Percentiles rank a stretch among this genome's conserved stretches.
These are phyloP conservation scores for Gopherus flavomarginatus DNA, from an alignment of 2,113 vertebrate genomes.

Conservation along the genomic window DNA sequence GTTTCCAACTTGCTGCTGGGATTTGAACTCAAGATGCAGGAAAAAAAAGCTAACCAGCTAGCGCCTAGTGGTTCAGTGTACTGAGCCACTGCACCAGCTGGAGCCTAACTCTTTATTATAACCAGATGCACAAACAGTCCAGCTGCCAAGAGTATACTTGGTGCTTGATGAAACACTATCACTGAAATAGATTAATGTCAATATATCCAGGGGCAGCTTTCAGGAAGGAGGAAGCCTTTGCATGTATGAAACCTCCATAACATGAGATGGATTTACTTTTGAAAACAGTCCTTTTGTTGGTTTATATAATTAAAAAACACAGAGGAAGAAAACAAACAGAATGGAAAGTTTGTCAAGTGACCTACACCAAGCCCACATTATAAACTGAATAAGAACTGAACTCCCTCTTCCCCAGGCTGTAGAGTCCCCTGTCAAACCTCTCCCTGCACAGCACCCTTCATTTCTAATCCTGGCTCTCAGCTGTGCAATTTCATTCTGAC, in stretches of 20 bases:
- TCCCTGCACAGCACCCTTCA: neutral
- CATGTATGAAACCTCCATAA: neutral
- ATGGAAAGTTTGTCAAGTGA: neutral
- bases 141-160: slow-evolving; percentile 53
- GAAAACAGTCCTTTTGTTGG: slow-evolving; percentile 10
- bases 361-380: neutral
- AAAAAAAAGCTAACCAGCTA: neutral
- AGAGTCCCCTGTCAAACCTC: neutral
- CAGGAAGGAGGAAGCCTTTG: neutral
- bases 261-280: neutral
- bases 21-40: slow-evolving; percentile 35
- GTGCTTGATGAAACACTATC: slow-evolving; percentile 57
- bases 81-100: slow-evolving; percentile 39
- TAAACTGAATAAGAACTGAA: neutral
- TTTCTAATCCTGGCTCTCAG: neutral
- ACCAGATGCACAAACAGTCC: slow-evolving; percentile 69
- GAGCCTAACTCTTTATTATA: slow-evolving; percentile 60
- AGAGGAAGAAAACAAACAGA: slow-evolving; percentile 6
- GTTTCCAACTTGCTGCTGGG: slow-evolving; percentile 18
- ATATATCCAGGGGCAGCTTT: slow-evolving; percentile 47
- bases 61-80: neutral
- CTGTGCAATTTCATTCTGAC: neutral
- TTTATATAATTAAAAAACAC: slow-evolving; percentile 3
- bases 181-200: neutral
- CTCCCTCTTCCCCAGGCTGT: neutral